Conservation (phyloP, 2,797 vertebrate species). For the Peromyscus melanophrys region DNA sequence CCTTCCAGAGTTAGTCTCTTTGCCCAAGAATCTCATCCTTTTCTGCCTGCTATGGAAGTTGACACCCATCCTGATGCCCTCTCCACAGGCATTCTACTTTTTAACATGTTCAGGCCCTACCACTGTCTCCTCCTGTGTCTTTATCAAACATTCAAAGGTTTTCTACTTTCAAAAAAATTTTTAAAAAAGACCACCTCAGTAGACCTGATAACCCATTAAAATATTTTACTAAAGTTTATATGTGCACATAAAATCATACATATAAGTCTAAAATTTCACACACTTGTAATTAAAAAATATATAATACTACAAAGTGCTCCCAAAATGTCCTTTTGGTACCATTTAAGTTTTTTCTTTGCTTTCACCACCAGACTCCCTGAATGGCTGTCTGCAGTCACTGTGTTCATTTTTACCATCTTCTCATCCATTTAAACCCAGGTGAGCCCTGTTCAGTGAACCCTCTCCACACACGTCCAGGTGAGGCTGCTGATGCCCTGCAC, state of each 20-base stretch:
- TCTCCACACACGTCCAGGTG: background rate
- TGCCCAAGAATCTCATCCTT: slow-evolving; percentile 1
- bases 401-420: slow-evolving; percentile 20
- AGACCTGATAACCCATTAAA: background rate
- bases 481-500: background rate
- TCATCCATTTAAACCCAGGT: slow-evolving; percentile 5
- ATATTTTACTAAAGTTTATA: slow-evolving; percentile 26
- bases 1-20: slow-evolving; percentile 1
- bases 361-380: slow-evolving; percentile 52
- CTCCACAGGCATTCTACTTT: background rate
- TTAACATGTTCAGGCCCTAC: slow-evolving; percentile 1
- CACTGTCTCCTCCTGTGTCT: background rate
- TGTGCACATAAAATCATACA: background rate
- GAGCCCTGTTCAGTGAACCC: background rate
- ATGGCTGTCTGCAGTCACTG: background rate
- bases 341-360: slow-evolving; percentile 19
- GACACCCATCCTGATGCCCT: background rate
- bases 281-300: background rate
- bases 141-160: slow-evolving; percentile 56
- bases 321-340: slow-evolving; percentile 20
- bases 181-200: background rate
- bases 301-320: background rate
- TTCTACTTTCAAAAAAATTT: background rate
- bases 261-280: background rate
- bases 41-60: slow-evolving; percentile 8